Percentiles rank a stretch among this genome's conserved stretches.
These are phyloP conservation scores for Drosophila mayri DNA, from an alignment of 1,140 invertebrate genomes.

Conservation along the genomic window DNA sequence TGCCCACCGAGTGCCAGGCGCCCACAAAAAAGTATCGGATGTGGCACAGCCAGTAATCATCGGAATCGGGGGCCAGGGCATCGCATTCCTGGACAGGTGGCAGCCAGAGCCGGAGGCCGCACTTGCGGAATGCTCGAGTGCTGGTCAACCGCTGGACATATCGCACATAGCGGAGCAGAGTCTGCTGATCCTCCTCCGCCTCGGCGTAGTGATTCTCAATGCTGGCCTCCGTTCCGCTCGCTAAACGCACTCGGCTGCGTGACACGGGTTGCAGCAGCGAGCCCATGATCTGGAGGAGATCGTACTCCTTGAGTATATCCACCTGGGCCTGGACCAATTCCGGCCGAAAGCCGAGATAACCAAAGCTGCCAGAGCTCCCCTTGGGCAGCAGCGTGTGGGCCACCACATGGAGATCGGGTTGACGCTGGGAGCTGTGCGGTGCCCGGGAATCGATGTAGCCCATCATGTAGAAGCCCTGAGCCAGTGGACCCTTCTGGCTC, in stretches of 20 bases:
- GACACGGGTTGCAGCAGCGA: slow-evolving; percentile 85
- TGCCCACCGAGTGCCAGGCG: slow-evolving; percentile 90
- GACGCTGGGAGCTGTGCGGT: slow-evolving; percentile 34
- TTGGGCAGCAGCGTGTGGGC: slow-evolving; percentile 81
- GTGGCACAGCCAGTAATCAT: slow-evolving; percentile 88
- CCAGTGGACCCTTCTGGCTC: slow-evolving; percentile 41
- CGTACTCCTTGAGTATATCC: slow-evolving; percentile 71
- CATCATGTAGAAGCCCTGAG: slow-evolving; percentile 66
- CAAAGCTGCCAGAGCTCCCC: slow-evolving; percentile 47
- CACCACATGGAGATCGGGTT: slow-evolving; percentile 72
- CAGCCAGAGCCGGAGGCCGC: slow-evolving; percentile 84
- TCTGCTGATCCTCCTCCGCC: slow-evolving; percentile 89
- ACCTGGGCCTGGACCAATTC: slow-evolving; percentile 69
- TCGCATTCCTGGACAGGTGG: slow-evolving; percentile 84
- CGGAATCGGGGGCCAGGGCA: slow-evolving; percentile 81
- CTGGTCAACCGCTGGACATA: slow-evolving; percentile 85
- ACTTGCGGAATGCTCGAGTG: slow-evolving; percentile 85
- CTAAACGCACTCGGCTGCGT: slow-evolving; percentile 81
- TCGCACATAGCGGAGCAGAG: slow-evolving; percentile 89
- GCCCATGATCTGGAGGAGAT: slow-evolving; percentile 84
- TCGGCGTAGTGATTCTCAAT: slow-evolving; percentile 93
- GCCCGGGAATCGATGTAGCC: slow-evolving; percentile 78
- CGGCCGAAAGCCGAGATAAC: slow-evolving; percentile 73
- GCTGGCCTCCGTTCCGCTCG: slow-evolving; percentile 86
- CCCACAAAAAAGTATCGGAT: slow-evolving; percentile 87